Conservation (phyloP, 1,140 invertebrate species). For the Bradynema listronoti region DNA sequence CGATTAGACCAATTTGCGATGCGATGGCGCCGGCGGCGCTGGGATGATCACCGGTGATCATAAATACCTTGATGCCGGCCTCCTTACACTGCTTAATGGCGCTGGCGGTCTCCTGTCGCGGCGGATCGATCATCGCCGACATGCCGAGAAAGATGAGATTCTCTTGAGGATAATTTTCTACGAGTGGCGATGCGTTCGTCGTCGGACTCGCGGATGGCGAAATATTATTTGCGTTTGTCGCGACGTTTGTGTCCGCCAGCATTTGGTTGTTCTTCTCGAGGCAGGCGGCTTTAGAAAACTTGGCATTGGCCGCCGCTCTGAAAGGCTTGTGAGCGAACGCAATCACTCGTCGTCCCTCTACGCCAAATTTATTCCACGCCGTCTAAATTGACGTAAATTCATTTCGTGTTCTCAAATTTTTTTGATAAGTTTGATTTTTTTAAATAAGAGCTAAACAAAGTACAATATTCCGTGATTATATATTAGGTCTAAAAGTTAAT, state of each 20-base stretch:
- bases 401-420: too few relatives aligned
- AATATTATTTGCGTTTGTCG: too few relatives aligned
- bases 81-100: slow-evolving; percentile 40
- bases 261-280: slow-evolving; percentile 4
- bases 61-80: slow-evolving; percentile 42
- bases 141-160: slow-evolving; percentile 45
- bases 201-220: slow-evolving; percentile 7
- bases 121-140: slow-evolving; percentile 48
- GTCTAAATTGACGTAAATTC: slow-evolving; percentile 11
- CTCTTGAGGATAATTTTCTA: slow-evolving; percentile 17
- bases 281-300: too few relatives aligned
- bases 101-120: slow-evolving; percentile 44
- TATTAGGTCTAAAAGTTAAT: too few relatives aligned
- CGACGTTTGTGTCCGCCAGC: not conserved
- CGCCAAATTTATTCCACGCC: slow-evolving; percentile 38
- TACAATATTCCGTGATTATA: too few relatives aligned
- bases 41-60: slow-evolving; percentile 43
- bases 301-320: slow-evolving; percentile 26
- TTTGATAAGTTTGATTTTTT: too few relatives aligned
- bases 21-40: slow-evolving; percentile 39
- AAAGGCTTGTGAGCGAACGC: slow-evolving; percentile 50
- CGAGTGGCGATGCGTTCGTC: slow-evolving; percentile 1
- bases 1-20: slow-evolving; percentile 37
- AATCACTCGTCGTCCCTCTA: slow-evolving; percentile 49
- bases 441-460: too few relatives aligned